A percentile compares a stretch with the other conserved stretches of the same genome.
These are phyloP conservation scores for Porites evermanni DNA, from an alignment of 92 coral and sea anemone species.

Conservation along the genomic window DNA sequence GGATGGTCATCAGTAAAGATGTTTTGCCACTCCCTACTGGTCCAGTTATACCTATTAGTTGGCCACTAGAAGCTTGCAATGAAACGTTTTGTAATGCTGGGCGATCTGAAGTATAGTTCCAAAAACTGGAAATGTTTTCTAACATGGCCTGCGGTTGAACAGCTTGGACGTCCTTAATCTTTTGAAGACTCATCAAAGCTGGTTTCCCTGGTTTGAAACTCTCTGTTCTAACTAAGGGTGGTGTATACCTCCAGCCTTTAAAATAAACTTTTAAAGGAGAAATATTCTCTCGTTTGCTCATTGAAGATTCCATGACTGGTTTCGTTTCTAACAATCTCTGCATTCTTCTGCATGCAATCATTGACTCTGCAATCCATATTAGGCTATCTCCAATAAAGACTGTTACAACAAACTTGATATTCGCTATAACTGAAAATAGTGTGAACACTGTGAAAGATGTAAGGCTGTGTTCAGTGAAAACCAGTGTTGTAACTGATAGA, in stretches of 20 bases:
- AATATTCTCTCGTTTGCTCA: neutral
- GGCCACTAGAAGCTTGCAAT: neutral
- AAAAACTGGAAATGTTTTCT: neutral
- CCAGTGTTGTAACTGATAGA: conserved; percentile 2
- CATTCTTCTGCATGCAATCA: conserved; percentile 2
- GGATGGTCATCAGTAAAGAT: conserved; percentile 82
- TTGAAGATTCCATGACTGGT: neutral
- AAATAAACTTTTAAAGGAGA: neutral
- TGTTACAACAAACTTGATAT: neutral
- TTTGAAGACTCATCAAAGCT: neutral
- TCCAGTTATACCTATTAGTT: conserved; percentile 42
- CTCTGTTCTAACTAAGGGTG: conserved; percentile 1
- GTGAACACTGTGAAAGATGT: conserved; percentile 29
- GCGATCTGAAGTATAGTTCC: neutral
- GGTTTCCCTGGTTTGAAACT: conserved; percentile 26
- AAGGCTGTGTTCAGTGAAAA: neutral
- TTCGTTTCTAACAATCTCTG: conserved; percentile 9
- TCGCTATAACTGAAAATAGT: conserved; percentile 2
- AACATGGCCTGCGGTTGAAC: neutral
- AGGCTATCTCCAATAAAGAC: conserved; percentile 1
- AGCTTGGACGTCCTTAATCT: neutral
- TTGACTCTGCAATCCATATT: conserved; percentile 8
- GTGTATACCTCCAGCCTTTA: conserved; percentile 6
- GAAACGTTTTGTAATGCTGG: conserved; percentile 11
- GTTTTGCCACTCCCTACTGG: conserved; percentile 75